Percentiles rank a stretch among this genome's conserved stretches.
These are phyloP conservation scores for Morpho deidamia DNA, from an alignment of 2,888 invertebrate species.

Conservation along the genomic window DNA sequence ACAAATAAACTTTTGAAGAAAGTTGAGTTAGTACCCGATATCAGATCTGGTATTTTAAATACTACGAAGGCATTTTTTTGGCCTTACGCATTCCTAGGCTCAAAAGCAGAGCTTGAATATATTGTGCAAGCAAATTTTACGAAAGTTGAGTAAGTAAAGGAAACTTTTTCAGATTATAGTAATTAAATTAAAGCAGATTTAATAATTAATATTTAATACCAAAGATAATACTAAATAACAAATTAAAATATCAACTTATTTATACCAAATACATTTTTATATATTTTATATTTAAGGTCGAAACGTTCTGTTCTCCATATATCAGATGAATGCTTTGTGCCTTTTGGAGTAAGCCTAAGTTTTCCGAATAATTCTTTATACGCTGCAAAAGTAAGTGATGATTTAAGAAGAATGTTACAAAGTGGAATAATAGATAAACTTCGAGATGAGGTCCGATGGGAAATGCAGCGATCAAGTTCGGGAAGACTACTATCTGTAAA, in stretches of 20 bases:
- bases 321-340: conserved; percentile 85
- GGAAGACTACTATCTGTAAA: conserved; percentile 81
- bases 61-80: conserved; percentile 87
- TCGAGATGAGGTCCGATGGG: conserved; percentile 84
- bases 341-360: conserved; percentile 82
- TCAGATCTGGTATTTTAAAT: conserved; percentile 84
- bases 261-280: background rate
- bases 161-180: too few species aligned
- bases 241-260: too few species aligned
- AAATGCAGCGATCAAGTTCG: conserved; percentile 80
- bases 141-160: conserved; percentile 47
- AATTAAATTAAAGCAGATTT: too few species aligned
- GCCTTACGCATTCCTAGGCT: conserved; percentile 88
- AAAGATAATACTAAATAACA: too few species aligned
- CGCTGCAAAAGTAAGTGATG: conserved; percentile 77
- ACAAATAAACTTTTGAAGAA: conserved; percentile 81
- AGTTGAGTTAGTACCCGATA: conserved; percentile 81
- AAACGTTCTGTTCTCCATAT: conserved; percentile 84
- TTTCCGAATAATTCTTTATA: conserved; percentile 83
- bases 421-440: conserved; percentile 84
- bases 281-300: conserved; percentile 44
- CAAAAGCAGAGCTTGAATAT: conserved; percentile 84
- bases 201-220: too few species aligned
- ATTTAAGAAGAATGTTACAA: conserved; percentile 81
- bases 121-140: conserved; percentile 85